Evolutionary conservation across 1,140 invertebrate genomes (phyloP), one percentile per base, ranked within the genome.

Genomic region (Drosophila sechellia): DNA sequence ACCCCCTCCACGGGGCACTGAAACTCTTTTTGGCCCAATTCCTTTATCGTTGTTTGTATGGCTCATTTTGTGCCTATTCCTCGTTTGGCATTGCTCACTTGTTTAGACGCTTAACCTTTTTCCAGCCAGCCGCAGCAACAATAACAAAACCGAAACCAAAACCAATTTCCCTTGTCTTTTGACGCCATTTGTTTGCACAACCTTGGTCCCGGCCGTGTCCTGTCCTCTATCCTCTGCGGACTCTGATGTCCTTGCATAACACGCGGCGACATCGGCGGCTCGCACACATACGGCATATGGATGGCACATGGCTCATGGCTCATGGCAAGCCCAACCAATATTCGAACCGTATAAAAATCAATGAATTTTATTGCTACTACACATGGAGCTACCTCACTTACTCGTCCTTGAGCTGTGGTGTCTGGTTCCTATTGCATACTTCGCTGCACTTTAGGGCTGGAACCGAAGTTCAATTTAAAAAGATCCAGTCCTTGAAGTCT

Each of bases 51-150:
- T 79, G 75, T 69, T 87, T 87, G 83, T 55, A 69, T 76, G 72
- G 72, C 72, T 76, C 60, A 66, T 81, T 76, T 81, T 78, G 69
- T 81, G 81, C 63, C 77, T 81, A 78, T 75, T 78, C 64, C 85
- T 71, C 75, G 83, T 78, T 68, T 81, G 76, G 84, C 79, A 86
- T 85, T 86, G 81, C 78, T 86, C 83, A 86, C 74, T 86, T 86
- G 83, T 63, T 87, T 76, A 63, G 83, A 79, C 83, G 59, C 72
- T 86, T 87, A 86, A 87, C 81, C 81, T 86, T 87, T 86, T 85
- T 73, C 53, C 57, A 64, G 48, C 64, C 60, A 56, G 74, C 56
- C 72, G 43, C 39, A 48, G 39, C 61, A 53, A 43, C 57, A 79
- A 72, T 60, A 71, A 66, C 74, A 49, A 58, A 70, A 75, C 73